phyloP scores from a whole-genome alignment of 2,797 vertebrate genomes.

The Danio tinwini region DNA sequence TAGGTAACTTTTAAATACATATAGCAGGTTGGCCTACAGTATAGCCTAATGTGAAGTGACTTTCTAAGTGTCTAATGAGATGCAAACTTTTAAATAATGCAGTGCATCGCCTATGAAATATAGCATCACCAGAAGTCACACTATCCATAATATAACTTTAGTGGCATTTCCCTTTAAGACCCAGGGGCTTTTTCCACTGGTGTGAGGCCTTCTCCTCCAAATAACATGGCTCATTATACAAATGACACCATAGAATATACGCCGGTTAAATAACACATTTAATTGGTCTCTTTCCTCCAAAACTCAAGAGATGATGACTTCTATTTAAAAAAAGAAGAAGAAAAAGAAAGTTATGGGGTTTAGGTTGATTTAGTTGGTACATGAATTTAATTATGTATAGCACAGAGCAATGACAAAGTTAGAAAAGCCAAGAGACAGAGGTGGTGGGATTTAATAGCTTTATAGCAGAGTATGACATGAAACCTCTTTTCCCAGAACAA shows the following conservation, averaged over 20 bases:
- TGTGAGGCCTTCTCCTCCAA: constrained; percentile 11
- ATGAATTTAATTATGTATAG: constrained; percentile 21
- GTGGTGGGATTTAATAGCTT: constrained; percentile 27
- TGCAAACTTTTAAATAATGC: constrained; percentile 27
- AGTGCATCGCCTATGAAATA: background rate
- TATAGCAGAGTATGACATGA: constrained; percentile 16
- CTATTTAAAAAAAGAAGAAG: background rate
- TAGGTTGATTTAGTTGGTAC: constrained; percentile 31
- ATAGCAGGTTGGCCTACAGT: background rate
- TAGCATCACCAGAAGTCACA: background rate
- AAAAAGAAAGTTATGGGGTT: background rate
- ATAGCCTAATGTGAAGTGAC: background rate
- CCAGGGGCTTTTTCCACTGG: constrained; percentile 25
- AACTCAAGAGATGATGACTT: constrained; percentile 41
- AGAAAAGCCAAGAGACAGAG: constrained; percentile 28
- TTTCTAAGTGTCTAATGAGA: background rate
- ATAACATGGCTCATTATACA: constrained; percentile 35
- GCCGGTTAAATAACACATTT: constrained; percentile 48
- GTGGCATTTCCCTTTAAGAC: constrained; percentile 21
- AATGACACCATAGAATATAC: constrained; percentile 27
- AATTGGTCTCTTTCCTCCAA: constrained; percentile 42
- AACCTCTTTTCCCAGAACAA: constrained; percentile 4
- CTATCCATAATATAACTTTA: background rate
- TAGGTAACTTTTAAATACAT: background rate
- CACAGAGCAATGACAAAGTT: constrained; percentile 5